A percentile compares a stretch with the other conserved stretches of the same genome.
phyloP scores from a whole-genome alignment of 2,113 vertebrate species.

The Tringa solitaria region DNA sequence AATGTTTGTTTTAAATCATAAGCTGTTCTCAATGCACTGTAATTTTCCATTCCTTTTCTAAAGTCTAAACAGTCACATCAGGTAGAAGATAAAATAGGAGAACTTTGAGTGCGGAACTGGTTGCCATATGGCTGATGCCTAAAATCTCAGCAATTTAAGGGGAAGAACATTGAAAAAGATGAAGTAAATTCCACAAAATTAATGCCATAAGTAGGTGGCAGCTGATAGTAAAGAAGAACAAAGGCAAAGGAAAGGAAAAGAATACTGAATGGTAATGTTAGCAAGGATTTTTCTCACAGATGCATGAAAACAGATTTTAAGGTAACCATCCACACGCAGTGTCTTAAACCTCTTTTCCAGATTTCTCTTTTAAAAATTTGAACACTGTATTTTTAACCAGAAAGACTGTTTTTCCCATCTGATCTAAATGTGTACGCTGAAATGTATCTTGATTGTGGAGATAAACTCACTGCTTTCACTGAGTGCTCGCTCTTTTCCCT shows the following conservation, averaged over 20 bases:
- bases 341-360: neutral
- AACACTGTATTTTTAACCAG: neutral
- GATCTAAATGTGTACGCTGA: neutral
- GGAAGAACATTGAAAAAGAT: constrained; percentile 31
- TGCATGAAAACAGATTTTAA: neutral
- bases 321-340: neutral
- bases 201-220: constrained; percentile 31
- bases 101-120: neutral
- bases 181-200: constrained; percentile 35
- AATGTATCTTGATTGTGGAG: neutral
- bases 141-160: constrained; percentile 54
- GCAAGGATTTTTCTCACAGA: neutral
- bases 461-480: neutral
- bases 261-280: neutral
- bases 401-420: neutral
- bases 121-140: constrained; percentile 50
- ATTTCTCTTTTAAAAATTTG: neutral
- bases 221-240: constrained; percentile 14
- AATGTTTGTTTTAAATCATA: neutral
- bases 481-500: neutral
- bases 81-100: constrained; percentile 30
- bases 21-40: neutral
- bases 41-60: constrained; percentile 27
- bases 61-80: neutral
- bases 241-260: neutral